Evolutionary conservation across 2,888 invertebrate species (phyloP), one percentile per base, ranked within the genome.

Genomic region (Tinea pellionella): DNA sequence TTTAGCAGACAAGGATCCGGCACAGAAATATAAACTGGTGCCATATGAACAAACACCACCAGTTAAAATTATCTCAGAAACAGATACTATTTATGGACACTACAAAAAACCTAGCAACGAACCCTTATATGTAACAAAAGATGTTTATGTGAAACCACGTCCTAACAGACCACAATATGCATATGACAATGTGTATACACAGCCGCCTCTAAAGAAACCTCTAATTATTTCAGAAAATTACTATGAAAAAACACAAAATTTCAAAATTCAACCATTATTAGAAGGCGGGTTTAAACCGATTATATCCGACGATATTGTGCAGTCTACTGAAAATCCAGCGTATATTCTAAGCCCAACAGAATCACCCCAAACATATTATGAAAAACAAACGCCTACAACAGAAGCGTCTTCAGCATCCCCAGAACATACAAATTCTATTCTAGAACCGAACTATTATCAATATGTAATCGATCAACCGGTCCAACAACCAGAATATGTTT

Each of bases 1-100:
- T 68, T 65, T 77, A 57, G 65, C 79, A 3, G 80, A 82, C 65
- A 81, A 80, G 63, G 77, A 79, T 15, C 75, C 73, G 18, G 61
- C 67, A 41, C 79, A 77, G 6, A 84, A 78, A 68, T 88, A 79
- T 64, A 88, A 83, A 70, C 68, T 88, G 47, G 75, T 88, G n/a
- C 88, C 88, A 0, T 88, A 88, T 65, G 81, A 88, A 61, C 88
- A 88, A 70, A 79, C 87, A 11, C 86, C 88, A 47, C 88, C 88
- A 1, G 67, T 85, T 3, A 71, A 71, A 66, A 66, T 72, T 12
- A n/a, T 62, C 19, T 58, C 66, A 4, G 69, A 70, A 62, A 64
- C 61, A 30, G 67, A 67, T 47, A 60, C 30, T 8, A 41, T 18
- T 7, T 59, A 59, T 30, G 61, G 58, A 16, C n/a, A 42, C 43